Evolutionary conservation across 2,113 vertebrate species (phyloP).

Genomic region (Eptesicus fuscus): DNA sequence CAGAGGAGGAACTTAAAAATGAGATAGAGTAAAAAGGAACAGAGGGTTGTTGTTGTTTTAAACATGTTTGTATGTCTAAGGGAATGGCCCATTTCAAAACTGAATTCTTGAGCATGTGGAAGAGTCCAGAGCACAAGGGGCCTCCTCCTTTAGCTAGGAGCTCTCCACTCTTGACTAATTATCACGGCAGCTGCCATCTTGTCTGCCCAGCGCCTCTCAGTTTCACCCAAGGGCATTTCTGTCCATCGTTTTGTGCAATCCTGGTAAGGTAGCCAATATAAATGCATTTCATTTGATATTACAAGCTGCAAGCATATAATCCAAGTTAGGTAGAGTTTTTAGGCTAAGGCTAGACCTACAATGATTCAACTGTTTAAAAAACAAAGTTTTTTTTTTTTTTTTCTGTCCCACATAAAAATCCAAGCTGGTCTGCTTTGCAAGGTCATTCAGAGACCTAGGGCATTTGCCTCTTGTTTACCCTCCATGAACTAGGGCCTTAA

Average conservation of each 20-base stretch:
- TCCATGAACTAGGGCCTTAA: background rate
- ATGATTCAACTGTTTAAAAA: background rate
- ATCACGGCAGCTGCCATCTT: background rate
- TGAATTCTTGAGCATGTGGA: background rate
- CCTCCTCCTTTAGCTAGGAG: background rate
- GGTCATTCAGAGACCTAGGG: background rate
- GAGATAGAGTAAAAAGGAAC: background rate
- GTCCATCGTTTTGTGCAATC: background rate
- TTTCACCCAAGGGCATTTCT: background rate
- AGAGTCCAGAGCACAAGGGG: no score
- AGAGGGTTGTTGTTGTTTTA: background rate
- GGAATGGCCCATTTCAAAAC: background rate
- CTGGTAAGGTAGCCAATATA: background rate
- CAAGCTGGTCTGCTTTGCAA: background rate
- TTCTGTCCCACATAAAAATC: background rate
- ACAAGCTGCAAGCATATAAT: no score
- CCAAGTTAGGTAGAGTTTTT: background rate
- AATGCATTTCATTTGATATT: background rate
- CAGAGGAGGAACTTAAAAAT: background rate
- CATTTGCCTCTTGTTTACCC: background rate
- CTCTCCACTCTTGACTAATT: background rate
- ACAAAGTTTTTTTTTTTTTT: no score
- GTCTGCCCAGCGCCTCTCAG: accelerated
- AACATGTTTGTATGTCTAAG: background rate
- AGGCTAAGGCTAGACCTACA: background rate